Evolutionary conservation across 2,113 vertebrate species (phyloP).

Genomic region (Leucosticte australis): DNA sequence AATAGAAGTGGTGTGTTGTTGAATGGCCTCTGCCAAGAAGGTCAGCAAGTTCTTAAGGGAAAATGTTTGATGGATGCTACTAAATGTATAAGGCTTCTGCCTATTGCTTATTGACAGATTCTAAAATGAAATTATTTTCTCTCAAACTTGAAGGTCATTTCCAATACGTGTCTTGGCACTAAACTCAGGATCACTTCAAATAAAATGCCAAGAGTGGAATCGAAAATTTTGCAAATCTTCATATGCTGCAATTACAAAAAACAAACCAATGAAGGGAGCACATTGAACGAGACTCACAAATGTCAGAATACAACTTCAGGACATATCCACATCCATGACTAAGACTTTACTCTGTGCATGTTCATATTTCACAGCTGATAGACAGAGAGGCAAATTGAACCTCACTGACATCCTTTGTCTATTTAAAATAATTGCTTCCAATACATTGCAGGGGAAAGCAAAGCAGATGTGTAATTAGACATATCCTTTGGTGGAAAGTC

Average conservation of each 20-base stretch:
- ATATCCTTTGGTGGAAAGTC: neutral
- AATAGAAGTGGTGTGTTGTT: conserved; percentile 16
- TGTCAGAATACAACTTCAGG: neutral
- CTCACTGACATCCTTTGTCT: neutral
- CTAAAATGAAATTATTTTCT: conserved; percentile 59
- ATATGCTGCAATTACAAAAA: neutral
- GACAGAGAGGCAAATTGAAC: neutral
- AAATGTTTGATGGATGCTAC: conserved; percentile 58
- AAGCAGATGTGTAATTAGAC: neutral
- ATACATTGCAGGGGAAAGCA: neutral
- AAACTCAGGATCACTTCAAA: conserved; percentile 20
- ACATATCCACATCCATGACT: neutral
- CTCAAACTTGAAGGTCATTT: conserved; percentile 60
- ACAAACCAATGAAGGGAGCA: neutral
- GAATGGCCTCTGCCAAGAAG: conserved; percentile 39
- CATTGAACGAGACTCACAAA: neutral
- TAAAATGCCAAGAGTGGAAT: conserved; percentile 9
- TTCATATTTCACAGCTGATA: neutral
- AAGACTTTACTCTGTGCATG: neutral
- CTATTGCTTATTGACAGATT: conserved; percentile 58
- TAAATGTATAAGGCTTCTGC: conserved; percentile 50
- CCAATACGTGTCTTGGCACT: neutral
- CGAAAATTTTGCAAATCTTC: conserved; percentile 27
- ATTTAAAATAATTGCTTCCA: conserved; percentile 19
- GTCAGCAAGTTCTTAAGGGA: conserved; percentile 59